Percentiles rank a stretch among this genome's conserved stretches.
These are phyloP conservation scores for Nephrotoma appendiculata DNA, from an alignment of 2,888 invertebrate species.

Conservation along the genomic window DNA sequence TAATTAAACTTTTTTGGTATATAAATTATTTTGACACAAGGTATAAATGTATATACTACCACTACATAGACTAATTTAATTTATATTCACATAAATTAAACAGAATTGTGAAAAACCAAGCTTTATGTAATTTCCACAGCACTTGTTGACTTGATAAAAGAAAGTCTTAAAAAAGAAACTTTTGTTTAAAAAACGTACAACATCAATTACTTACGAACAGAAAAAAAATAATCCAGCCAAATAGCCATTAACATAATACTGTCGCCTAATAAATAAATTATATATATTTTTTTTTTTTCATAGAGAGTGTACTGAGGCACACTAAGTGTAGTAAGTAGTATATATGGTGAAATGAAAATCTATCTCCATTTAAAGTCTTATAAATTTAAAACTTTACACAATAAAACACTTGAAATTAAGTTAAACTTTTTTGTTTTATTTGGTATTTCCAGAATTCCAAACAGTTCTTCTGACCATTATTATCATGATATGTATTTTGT, in stretches of 20 bases:
- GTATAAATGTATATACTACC: neutral
- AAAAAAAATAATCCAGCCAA: neutral
- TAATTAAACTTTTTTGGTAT: neutral
- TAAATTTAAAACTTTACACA: neutral
- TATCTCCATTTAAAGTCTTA: neutral
- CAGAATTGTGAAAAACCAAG: neutral
- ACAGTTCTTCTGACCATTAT: neutral
- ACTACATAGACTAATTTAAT: neutral
- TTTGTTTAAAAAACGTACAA: neutral
- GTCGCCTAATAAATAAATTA: neutral
- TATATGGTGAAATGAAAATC: neutral
- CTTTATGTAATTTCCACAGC: neutral
- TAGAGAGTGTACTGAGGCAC: neutral
- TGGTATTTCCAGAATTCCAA: neutral
- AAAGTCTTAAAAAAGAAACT: neutral
- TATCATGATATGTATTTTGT: neutral
- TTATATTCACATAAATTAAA: neutral
- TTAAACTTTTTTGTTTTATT: neutral
- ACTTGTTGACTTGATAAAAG: neutral
- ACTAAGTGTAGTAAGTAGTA: neutral
- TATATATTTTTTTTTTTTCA: neutral
- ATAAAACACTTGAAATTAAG: neutral
- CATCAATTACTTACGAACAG: neutral
- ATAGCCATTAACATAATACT: neutral
- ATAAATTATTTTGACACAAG: neutral